A percentile compares a stretch with the other conserved stretches of the same genome.
phyloP scores from a whole-genome alignment of 2,888 invertebrate species.

The Nymphalis urticae region DNA sequence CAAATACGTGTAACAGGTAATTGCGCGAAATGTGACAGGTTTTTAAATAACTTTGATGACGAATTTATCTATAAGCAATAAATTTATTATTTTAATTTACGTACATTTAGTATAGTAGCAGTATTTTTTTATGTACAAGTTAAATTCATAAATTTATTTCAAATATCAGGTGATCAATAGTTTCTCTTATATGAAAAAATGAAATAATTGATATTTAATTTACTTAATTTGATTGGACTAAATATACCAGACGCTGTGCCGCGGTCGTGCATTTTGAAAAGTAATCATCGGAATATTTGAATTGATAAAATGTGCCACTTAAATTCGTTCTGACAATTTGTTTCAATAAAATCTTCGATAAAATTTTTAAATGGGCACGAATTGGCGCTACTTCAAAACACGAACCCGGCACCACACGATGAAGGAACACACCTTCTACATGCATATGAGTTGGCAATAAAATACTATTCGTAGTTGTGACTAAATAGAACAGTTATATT shows the following conservation, averaged over 20 bases:
- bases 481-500: constrained; percentile 49
- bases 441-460: constrained; percentile 33
- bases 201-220: neutral
- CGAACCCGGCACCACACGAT: constrained; percentile 14
- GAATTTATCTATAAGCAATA: neutral
- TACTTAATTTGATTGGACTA: neutral
- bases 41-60: constrained; percentile 13
- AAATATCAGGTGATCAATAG: too few species aligned
- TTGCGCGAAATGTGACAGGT: constrained; percentile 23
- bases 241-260: constrained; percentile 4
- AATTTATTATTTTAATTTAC: neutral
- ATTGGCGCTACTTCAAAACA: constrained; percentile 31
- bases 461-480: constrained; percentile 40
- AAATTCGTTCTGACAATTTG: constrained; percentile 13
- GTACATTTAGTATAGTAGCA: too few species aligned
- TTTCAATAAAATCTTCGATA: constrained; percentile 13
- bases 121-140: too few species aligned
- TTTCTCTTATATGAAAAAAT: too few species aligned
- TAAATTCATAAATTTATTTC: too few species aligned
- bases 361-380: constrained; percentile 11
- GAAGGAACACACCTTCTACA: constrained; percentile 34
- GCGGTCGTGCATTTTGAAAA: constrained; percentile 7
- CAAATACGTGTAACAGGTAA: constrained; percentile 28
- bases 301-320: constrained; percentile 14
- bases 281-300: constrained; percentile 11